Base-by-base conservation (phyloP, 2,797 vertebrate species). In the Morus bassanus region DNA sequence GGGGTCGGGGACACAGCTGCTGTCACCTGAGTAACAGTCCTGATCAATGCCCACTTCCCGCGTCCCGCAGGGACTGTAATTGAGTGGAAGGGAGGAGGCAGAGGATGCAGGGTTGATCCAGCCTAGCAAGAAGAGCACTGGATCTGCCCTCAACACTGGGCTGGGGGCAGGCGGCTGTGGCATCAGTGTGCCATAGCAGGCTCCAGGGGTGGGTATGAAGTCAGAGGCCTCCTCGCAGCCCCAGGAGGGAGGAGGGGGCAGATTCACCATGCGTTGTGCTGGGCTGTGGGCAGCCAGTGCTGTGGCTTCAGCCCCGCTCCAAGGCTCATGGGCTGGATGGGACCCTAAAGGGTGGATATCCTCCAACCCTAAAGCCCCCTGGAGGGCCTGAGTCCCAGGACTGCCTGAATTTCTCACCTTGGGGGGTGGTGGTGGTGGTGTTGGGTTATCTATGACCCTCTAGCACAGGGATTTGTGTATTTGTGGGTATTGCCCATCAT, bases 21-120 rank as follows among this genome's bases (percentile, higher is more conserved):
- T 94, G 95, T 96, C 96, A 95, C 96, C 96, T 85, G 77, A 96
- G 96, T 87, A 96, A 96, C 84, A 89, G 89, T 39, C 21, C 3
- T 51, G 89, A 96, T 94, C 95, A 21, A 97, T 96, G 87, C 78
- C 54, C 2, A 0, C 77, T 77, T 91, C 48, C 48, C 6, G 5
- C 5, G 0, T 72, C 95, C 96, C 2, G 31, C 95, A 88, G 95
- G 60, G 89, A 76, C 75, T 48, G 48, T 97, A 97, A 97, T 96
- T 95, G 91, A 89, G 91, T 4, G 1, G 81, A 25, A 93, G 15
- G 54, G 48, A 70, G 67, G 65, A 84, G 70, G 53, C 0, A 0
- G 45, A 90, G 70, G 35, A 50, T 64, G 51, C 3, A 1, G 33
- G 33, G 57, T 65, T 2, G 11, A 85, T 70, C 18, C 69, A 69